Evolutionary conservation across 2,797 vertebrate genomes (phyloP).

Genomic region (Platyrinchus mystaceus): DNA sequence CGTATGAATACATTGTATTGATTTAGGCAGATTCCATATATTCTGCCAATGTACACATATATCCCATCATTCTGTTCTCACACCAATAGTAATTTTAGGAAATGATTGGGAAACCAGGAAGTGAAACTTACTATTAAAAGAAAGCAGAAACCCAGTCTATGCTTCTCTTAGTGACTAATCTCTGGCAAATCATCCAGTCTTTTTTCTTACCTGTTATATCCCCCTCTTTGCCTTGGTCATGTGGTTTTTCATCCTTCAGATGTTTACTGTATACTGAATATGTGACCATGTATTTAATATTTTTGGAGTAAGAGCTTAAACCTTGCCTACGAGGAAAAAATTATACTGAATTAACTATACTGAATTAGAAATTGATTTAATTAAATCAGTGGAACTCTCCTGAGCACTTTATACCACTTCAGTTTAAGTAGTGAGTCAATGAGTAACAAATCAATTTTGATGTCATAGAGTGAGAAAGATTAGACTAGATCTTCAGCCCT

Average conservation of each 20-base stretch:
- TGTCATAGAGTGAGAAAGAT: constrained; percentile 29
- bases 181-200: background rate
- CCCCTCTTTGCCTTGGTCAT: background rate
- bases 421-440: constrained; percentile 26
- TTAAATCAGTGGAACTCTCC: constrained; percentile 8
- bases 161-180: background rate
- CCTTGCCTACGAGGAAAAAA: background rate
- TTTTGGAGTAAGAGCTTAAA: background rate
- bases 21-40: background rate
- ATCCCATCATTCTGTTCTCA: background rate
- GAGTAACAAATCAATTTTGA: constrained; percentile 45
- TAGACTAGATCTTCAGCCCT: constrained; percentile 24
- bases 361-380: background rate
- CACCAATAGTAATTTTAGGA: background rate
- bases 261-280: background rate
- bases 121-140: background rate
- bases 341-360: background rate
- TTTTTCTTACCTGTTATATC: background rate
- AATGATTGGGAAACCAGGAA: background rate
- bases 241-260: background rate
- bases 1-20: background rate
- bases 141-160: background rate
- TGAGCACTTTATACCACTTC: background rate
- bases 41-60: background rate
- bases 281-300: background rate